phyloP scores from a whole-genome alignment of 2,113 vertebrate species.

The Sceloporus tristichus region DNA sequence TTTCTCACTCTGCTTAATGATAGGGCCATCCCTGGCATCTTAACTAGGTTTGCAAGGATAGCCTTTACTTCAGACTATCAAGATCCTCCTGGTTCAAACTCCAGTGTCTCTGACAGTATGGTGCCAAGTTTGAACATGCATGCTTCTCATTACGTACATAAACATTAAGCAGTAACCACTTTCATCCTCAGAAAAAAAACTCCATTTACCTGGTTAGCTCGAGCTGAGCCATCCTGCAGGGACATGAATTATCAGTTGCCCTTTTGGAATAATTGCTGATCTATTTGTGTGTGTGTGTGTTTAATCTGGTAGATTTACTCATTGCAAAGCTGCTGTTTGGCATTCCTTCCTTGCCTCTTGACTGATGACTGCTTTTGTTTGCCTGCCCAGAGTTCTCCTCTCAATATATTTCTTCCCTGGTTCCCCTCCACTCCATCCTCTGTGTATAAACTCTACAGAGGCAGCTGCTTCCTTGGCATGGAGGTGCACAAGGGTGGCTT shows the following conservation, averaged over 20 bases:
- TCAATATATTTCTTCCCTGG: background rate
- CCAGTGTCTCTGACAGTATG: background rate
- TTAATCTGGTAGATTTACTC: conserved; percentile 51
- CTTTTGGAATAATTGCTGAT: conserved; percentile 67
- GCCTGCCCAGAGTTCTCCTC: background rate
- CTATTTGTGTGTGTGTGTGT: background rate
- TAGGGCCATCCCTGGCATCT: background rate
- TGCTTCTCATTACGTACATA: background rate
- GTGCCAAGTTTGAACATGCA: background rate
- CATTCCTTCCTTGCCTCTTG: background rate
- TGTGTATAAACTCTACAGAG: conserved; percentile 8
- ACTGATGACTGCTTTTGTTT: conserved; percentile 53
- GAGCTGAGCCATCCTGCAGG: background rate
- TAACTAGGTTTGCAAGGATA: background rate
- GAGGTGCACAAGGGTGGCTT: conserved; percentile 41
- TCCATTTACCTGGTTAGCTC: background rate
- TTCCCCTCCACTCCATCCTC: conserved; percentile 1
- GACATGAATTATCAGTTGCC: conserved; percentile 50
- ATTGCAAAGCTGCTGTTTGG: conserved; percentile 30
- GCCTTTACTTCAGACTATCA: background rate
- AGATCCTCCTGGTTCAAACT: background rate
- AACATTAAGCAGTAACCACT: background rate
- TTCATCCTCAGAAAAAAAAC: conserved; percentile 10
- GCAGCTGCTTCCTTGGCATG: conserved; percentile 5
- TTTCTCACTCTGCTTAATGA: background rate